Base-by-base conservation (phyloP, 2,113 vertebrate genomes). In the Saccopteryx leptura region DNA sequence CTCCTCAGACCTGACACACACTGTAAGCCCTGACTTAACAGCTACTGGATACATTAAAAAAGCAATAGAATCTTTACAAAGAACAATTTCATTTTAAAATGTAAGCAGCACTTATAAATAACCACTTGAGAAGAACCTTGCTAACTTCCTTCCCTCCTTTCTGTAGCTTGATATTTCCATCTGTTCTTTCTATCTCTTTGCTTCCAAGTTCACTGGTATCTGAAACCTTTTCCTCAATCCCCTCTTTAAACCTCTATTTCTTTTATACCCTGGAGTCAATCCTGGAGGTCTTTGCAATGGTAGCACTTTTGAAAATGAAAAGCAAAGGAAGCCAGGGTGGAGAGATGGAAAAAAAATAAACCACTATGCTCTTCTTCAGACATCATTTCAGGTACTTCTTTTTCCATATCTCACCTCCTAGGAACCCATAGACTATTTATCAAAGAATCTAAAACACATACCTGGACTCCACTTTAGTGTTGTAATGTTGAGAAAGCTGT, bases 61-160 rank as follows among this genome's bases (percentile, higher is more conserved):
- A 92, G 11, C 7, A 52, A 46, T 80, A 75, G n/a, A 72, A 74
- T 80, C 26, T 50, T 80, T 3, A 39, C 24, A 76, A 24, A 52
- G 5, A 93, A 60, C 50, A 86, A 46, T 74, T 83, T 84, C 50
- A n/a, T 90, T 90, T 93, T 74, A n/a, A 82, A 94, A 90, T 87
- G 76, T 5, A 56, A 82, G 26, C 19, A 84, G 46, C 65, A 71
- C 19, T 61, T 88, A 75, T n/a, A 93, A 14, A 76, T 85, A 96
- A 50, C 48, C 31, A 48, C 52, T 81, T 85, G 24, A 65, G 68
- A 89, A 95, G n/a, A 54, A 74, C n/a, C 7, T 91, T 33, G 4
- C 86, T 82, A 63, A 52, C 46, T 89, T 83, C 18, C 63, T 87
- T 54, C 31, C n/a, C 28, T 63, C 52, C 24, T 93, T 93, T 93